A percentile compares a stretch with the other conserved stretches of the same genome.
phyloP scores from a whole-genome alignment of 1,140 invertebrate genomes.

The Drosophila lini region DNA sequence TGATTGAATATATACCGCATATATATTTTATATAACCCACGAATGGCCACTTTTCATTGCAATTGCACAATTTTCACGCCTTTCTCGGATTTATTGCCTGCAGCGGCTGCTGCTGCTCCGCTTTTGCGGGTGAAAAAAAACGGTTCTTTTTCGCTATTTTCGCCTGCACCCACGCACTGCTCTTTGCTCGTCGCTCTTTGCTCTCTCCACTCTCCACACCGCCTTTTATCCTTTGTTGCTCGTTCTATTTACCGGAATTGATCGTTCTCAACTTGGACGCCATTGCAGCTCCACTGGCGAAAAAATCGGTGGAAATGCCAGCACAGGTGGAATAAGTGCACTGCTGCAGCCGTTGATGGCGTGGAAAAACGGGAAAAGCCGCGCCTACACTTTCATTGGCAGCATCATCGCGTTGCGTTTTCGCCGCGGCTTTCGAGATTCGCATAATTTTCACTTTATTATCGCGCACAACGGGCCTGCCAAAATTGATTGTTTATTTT shows the following conservation, averaged over 20 bases:
- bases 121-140: slow-evolving; percentile 21
- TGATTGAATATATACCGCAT: slow-evolving; percentile 14
- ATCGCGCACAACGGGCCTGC: slow-evolving; percentile 19
- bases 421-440: slow-evolving; percentile 35
- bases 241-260: slow-evolving; percentile 41
- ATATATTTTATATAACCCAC: slow-evolving; percentile 45
- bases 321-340: slow-evolving; percentile 43
- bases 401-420: slow-evolving; percentile 34
- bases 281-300: slow-evolving; percentile 37
- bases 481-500: slow-evolving; percentile 47
- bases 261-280: slow-evolving; percentile 37
- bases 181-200: slow-evolving; percentile 2
- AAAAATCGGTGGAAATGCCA: slow-evolving; percentile 42
- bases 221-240: slow-evolving; percentile 29
- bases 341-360: slow-evolving; percentile 12
- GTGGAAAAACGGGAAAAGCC: slow-evolving; percentile 22
- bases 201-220: slow-evolving; percentile 7
- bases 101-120: slow-evolving; percentile 13
- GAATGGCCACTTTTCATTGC: slow-evolving; percentile 28
- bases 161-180: slow-evolving; percentile 27
- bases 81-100: slow-evolving; percentile 27
- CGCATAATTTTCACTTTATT: slow-evolving; percentile 34
- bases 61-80: slow-evolving; percentile 28
- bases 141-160: slow-evolving; percentile 38
- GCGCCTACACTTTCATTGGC: slow-evolving; percentile 36